Conservation (phyloP, 2,113 vertebrate species). For the Campylorhamphus procurvoides region DNA sequence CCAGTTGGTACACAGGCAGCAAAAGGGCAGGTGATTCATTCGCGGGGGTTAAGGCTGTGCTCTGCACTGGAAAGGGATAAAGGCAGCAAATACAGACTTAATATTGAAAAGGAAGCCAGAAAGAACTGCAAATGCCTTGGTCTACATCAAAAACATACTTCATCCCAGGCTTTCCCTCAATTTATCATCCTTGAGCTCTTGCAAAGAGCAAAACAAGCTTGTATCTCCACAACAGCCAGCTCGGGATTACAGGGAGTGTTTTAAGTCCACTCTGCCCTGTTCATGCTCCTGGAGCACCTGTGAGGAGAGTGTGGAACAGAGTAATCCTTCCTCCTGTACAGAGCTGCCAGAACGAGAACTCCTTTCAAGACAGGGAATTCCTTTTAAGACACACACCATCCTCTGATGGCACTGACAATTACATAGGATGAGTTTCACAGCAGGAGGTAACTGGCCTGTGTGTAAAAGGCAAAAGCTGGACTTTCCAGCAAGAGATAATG, state of each 20-base stretch:
- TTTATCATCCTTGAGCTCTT: not conserved
- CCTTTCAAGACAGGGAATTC: rapidly evolving
- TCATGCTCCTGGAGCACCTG: not conserved
- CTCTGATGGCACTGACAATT: not conserved
- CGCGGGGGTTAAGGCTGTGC: rapidly evolving
- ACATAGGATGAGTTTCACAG: not conserved
- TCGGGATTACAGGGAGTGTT: not conserved
- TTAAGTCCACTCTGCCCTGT: not conserved
- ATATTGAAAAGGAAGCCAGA: not conserved
- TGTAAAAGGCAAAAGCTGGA: not conserved
- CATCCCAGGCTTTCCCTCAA: not conserved
- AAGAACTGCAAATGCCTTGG: not conserved
- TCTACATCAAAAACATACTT: not conserved
- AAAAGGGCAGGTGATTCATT: not conserved
- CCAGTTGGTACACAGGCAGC: rapidly evolving
- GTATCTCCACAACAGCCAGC: not conserved
- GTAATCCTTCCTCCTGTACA: not conserved
- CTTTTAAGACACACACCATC: not conserved
- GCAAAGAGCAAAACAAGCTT: not conserved
- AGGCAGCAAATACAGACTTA: not conserved
- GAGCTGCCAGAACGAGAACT: not conserved
- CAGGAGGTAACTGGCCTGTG: not conserved
- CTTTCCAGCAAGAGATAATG: rapidly evolving
- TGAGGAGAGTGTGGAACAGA: not conserved
- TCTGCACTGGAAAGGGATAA: not conserved